Evolutionary conservation across 2,888 invertebrate species (phyloP).

Genomic region (Rosalia funebris): DNA sequence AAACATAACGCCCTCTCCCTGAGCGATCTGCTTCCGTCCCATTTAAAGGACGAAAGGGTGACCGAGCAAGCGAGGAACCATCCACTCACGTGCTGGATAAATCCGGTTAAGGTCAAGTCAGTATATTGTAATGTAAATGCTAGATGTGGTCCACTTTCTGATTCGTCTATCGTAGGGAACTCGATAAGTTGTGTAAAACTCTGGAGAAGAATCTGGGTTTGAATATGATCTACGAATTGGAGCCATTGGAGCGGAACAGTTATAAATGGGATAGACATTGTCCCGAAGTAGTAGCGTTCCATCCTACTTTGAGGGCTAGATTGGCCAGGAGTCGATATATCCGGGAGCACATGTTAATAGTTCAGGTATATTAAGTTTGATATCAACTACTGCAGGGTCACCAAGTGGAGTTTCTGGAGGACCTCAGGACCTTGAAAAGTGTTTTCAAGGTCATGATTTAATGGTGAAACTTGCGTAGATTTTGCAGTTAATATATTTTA

Average conservation of each 20-base stretch:
- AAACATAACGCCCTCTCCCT: conserved; percentile 76
- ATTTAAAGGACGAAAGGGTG: conserved; percentile 77
- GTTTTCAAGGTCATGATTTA: too few relatives aligned
- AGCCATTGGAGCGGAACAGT: conserved; percentile 45
- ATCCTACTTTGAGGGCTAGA: conserved; percentile 67
- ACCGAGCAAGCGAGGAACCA: conserved; percentile 66
- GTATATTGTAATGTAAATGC: too few relatives aligned
- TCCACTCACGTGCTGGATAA: conserved; percentile 82
- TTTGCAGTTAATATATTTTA: conserved; percentile 3
- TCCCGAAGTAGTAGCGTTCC: conserved; percentile 67
- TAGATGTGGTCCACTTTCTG: too few relatives aligned
- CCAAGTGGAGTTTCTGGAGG: too few relatives aligned
- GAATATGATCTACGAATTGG: conserved; percentile 47
- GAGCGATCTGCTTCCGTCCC: conserved; percentile 76
- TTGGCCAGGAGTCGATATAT: conserved; percentile 70
- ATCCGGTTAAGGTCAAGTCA: conserved; percentile 76
- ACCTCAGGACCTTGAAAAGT: too few relatives aligned
- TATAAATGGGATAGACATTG: conserved; percentile 64
- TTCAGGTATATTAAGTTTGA: conserved; percentile 71
- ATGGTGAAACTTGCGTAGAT: too few relatives aligned
- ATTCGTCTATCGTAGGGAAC: too few relatives aligned
- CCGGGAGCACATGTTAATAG: conserved; percentile 67
- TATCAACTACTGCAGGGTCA: too few relatives aligned
- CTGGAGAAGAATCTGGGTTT: conserved; percentile 52
- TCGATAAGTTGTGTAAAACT: conserved; percentile 51